Percentiles rank a stretch among this genome's conserved stretches.
These are phyloP conservation scores for Lordiphosa mommai DNA, from an alignment of 1,140 invertebrate genomes.

Conservation along the genomic window DNA sequence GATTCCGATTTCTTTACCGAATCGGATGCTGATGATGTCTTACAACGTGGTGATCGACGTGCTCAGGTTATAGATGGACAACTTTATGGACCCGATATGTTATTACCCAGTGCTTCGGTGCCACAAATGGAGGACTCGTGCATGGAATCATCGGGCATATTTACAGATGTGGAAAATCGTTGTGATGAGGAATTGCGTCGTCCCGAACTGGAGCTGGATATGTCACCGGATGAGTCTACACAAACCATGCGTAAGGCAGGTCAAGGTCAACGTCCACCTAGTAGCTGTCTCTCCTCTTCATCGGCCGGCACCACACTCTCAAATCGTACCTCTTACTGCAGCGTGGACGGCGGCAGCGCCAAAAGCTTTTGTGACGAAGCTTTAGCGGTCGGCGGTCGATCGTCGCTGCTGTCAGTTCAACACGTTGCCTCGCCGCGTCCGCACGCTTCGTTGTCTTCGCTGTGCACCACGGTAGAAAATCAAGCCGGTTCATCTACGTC, in stretches of 20 bases:
- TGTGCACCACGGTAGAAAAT: constrained; percentile 59
- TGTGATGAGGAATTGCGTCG: constrained; percentile 78
- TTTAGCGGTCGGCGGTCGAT: constrained; percentile 42
- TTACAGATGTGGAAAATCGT: constrained; percentile 89
- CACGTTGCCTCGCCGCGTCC: constrained; percentile 60
- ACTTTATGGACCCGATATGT: constrained; percentile 86
- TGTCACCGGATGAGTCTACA: constrained; percentile 82
- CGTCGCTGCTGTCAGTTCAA: constrained; percentile 59
- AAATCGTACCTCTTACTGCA: constrained; percentile 77
- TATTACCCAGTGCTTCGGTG: constrained; percentile 77
- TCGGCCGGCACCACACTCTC: constrained; percentile 69
- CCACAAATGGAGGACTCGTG: constrained; percentile 82
- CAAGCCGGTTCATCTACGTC: constrained; percentile 29
- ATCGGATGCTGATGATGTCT: constrained; percentile 90
- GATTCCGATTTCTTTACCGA: constrained; percentile 94
- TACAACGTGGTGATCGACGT: constrained; percentile 85
- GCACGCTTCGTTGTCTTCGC: constrained; percentile 60
- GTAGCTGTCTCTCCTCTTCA: constrained; percentile 60
- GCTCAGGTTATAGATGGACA: constrained; percentile 92
- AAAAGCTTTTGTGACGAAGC: constrained; percentile 76
- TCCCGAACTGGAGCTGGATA: constrained; percentile 78
- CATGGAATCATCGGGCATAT: constrained; percentile 93
- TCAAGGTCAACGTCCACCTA: constrained; percentile 47
- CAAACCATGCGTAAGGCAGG: constrained; percentile 70
- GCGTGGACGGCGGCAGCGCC: constrained; percentile 69